Base-by-base conservation (phyloP, 2,888 invertebrate genomes). In the Caradrina clavipalpis region DNA sequence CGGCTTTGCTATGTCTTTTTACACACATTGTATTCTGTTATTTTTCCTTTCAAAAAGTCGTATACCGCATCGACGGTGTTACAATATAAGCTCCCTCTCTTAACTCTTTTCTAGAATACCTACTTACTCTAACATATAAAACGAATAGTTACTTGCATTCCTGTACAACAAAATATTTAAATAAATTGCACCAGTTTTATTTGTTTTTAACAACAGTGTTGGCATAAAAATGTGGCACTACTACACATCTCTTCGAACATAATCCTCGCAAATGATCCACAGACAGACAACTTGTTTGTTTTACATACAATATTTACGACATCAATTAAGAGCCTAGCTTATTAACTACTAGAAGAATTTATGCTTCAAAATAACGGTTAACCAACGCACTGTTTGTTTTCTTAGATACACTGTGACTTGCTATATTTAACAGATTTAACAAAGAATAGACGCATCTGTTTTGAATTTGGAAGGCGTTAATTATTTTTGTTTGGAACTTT, bases 251-350 rank as follows among this genome's bases (percentile, higher is more conserved):
- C 51, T 17, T 35, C 17, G 42, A 19, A 55, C 62, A 65, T 85
- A 83, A 65, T 91, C 89, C 91, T 68, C 84, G 87, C 22, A 73
- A 63, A 74, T 72, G 69, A 78, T 80, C 78, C 78, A 81, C 84
- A 87, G 87, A 90, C 88, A 76, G 89, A 89, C 90, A 87, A 79
- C 79, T 68, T 93, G 94, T 94, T 94, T 94, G 91, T 93, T 94
- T 94, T 90, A 92, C 87, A 91, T 91, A 88, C 89, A 87, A 89
- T 93, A 93, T 94, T 94, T 94, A 94, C 90, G 92, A 88, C 76
- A 85, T 89, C 93, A 94, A 94, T 94, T 94, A 94, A 88, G 86
- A 87, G 88, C 85, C 87, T 88, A 87, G 90, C 91, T 93, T 94
- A 94, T 94, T 94, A 93, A 94, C 92, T 89, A 89, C 84, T 81